Conservation (phyloP, 2,797 vertebrate species). For the Peromyscus attwateri region DNA sequence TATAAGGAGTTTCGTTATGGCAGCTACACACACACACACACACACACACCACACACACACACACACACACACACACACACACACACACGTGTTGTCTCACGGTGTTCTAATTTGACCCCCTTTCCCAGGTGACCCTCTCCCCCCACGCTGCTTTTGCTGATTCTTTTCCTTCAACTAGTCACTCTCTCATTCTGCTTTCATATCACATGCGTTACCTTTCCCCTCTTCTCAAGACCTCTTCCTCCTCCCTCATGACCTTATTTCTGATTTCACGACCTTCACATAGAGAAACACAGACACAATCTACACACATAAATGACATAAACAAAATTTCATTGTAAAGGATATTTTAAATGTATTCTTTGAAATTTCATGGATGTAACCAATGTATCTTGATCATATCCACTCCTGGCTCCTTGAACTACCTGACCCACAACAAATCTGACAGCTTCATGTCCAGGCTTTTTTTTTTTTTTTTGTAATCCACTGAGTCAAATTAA, state of each 20-base stretch:
- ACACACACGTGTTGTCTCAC: background rate
- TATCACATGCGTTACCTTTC: background rate
- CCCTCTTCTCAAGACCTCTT: background rate
- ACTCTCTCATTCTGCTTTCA: background rate
- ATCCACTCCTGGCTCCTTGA: background rate
- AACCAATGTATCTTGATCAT: background rate
- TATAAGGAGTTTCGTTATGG: background rate
- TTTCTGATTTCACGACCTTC: background rate
- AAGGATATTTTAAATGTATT: background rate
- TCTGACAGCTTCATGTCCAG: background rate
- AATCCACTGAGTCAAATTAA: background rate
- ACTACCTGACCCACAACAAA: background rate
- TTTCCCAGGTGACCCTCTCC: background rate
- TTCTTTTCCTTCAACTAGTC: background rate
- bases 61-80: no score
- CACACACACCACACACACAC: no score
- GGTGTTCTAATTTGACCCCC: background rate
- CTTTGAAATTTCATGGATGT: background rate
- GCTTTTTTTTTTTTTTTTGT: no score
- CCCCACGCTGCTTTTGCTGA: background rate
- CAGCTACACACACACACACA: no score
- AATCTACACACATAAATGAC: no score
- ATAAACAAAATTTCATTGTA: background rate
- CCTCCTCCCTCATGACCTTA: background rate
- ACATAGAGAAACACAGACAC: background rate